phyloP scores from a whole-genome alignment of 2,113 vertebrate species.

The Dinomys branickii region DNA sequence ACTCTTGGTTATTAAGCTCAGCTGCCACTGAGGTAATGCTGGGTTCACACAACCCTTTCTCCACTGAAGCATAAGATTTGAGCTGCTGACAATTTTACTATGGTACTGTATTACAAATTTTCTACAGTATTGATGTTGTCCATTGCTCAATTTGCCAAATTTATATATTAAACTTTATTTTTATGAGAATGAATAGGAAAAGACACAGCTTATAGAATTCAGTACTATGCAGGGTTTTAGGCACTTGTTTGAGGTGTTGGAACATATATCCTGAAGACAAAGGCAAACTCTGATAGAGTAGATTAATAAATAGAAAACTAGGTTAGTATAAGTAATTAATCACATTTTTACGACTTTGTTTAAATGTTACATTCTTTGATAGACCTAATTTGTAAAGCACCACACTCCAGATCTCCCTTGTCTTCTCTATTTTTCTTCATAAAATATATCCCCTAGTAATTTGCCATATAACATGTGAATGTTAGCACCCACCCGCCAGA shows the following conservation, averaged over 20 bases:
- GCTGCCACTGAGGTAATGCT: background rate
- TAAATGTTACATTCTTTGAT: background rate
- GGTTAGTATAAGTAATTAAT: conserved; percentile 1
- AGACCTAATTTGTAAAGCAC: background rate
- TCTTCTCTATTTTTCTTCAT: background rate
- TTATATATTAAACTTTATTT: background rate
- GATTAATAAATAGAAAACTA: background rate
- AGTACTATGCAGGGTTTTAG: no score
- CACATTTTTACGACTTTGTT: background rate
- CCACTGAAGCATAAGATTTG: background rate
- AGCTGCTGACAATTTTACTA: background rate
- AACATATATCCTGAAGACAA: background rate
- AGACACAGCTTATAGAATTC: background rate
- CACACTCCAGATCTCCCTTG: background rate
- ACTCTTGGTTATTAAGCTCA: background rate
- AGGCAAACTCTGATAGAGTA: background rate
- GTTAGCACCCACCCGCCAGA: background rate
- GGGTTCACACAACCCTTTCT: background rate
- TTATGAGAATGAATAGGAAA: no score
- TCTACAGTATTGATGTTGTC: background rate
- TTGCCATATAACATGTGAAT: background rate
- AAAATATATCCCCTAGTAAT: background rate
- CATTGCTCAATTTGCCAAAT: background rate
- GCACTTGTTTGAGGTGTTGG: no score
- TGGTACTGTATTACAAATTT: background rate